Evolutionary conservation across 2,888 invertebrate genomes (phyloP), one percentile per base, ranked within the genome.

Genomic region (Argynnis bischoffii): DNA sequence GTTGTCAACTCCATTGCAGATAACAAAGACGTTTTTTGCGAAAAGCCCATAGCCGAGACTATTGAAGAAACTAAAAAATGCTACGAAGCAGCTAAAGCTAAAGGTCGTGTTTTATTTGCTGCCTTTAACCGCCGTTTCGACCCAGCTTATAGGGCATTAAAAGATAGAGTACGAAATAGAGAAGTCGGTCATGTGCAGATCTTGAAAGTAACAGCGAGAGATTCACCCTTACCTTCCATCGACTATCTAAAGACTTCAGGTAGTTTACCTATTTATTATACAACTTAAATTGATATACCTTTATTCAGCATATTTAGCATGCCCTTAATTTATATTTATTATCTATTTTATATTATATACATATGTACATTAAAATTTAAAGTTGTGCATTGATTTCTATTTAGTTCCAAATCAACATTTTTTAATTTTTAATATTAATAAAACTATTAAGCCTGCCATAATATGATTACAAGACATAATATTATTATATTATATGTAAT

Each of bases 61-160:
- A 85, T 90, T 3, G 85, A 89, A 35, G 90, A 93, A 11, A 93
- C 94, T 0, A 86, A 85, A 71, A 92, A 87, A 66, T 95, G 95
- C 75, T 95, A 94, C 78, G 92, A 94, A 55, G 84, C 90, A 0
- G 95, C 95, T 0, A 89, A 90, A 66, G 85, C 92, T 59, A 88
- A 89, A 41, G 93, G 93, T 2, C 91, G 89, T 46, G 91, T 94
- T 0, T 83, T 96, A 5, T 93, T 95, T 67, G 94, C 94, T 35
- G 95, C 95, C 5, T 96, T 95, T 83, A 95, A 95, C 81, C 93
- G 95, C 70, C 93, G 95, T 21, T 95, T 95, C 78, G 95, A 96
- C 79, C 94, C 95, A 0, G 90, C 94, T 31, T 94, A 94, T 77
- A 81, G 82, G 47, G 80, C 87, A 2, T 80, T 95, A 0, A 89